phyloP scores from a whole-genome alignment of 2,113 vertebrate genomes.

The Petroica traversi region DNA sequence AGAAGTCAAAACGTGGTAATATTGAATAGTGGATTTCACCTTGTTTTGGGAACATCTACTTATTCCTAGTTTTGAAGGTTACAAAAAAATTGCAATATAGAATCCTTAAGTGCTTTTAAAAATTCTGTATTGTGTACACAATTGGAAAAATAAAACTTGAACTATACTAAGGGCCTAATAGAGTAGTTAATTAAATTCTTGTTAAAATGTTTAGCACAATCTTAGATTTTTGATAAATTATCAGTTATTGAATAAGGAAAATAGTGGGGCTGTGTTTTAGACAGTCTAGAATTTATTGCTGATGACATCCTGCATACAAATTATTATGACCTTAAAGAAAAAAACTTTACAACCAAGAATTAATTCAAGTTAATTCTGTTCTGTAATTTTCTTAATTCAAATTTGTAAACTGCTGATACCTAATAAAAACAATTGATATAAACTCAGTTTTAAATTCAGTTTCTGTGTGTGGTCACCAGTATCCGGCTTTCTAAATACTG shows the following conservation, averaged over 20 bases:
- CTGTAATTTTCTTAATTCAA: slow-evolving; percentile 57
- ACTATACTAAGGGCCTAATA: neutral
- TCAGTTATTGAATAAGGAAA: neutral
- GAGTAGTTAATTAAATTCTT: neutral
- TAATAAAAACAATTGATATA: slow-evolving; percentile 61
- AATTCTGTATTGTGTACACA: neutral
- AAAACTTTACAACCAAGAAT: neutral
- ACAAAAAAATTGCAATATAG: neutral
- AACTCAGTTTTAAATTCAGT: neutral
- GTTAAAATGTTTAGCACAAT: slow-evolving; percentile 41
- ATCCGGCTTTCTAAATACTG: neutral
- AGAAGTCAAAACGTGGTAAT: neutral
- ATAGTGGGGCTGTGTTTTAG: slow-evolving; percentile 72
- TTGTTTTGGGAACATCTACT: slow-evolving; percentile 9
- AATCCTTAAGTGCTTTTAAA: slow-evolving; percentile 13
- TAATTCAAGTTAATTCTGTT: slow-evolving; percentile 32
- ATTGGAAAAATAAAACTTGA: neutral
- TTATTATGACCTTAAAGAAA: neutral
- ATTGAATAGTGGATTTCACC: neutral
- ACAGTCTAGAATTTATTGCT: slow-evolving; percentile 60
- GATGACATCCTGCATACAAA: slow-evolving; percentile 38
- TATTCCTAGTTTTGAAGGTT: slow-evolving; percentile 31
- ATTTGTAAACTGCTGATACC: slow-evolving; percentile 58
- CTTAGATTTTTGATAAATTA: slow-evolving; percentile 63
- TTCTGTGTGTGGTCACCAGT: neutral